Percentiles rank a stretch among this genome's conserved stretches.
phyloP scores from a whole-genome alignment of 2,888 invertebrate species.

The Monochamus alternatus region DNA sequence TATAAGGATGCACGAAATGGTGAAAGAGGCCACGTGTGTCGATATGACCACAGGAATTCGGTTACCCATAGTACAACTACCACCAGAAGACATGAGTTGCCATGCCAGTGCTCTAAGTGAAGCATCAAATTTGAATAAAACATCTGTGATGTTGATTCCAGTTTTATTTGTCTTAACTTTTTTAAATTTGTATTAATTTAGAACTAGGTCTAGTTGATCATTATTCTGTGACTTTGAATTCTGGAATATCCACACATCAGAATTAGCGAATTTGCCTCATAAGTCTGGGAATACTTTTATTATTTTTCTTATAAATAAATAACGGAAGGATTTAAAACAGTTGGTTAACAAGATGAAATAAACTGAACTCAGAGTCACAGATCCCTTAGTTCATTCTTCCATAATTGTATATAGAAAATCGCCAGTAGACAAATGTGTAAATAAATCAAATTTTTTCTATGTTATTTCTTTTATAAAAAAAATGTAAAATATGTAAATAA shows the following conservation, averaged over 20 bases:
- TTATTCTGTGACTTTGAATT: constrained; percentile 1
- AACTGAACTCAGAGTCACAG: not conserved
- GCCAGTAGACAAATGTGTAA: constrained; percentile 25
- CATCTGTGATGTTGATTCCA: constrained; percentile 50
- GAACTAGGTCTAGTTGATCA: constrained; percentile 31
- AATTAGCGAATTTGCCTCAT: no score
- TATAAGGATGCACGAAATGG: constrained; percentile 71
- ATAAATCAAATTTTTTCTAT: constrained; percentile 21
- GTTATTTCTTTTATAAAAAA: constrained; percentile 8
- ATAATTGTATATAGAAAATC: not conserved
- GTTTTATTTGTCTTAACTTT: constrained; percentile 34
- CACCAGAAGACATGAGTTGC: constrained; percentile 86
- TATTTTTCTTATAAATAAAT: no score
- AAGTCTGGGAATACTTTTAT: no score
- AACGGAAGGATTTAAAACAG: no score
- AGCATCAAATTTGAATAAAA: constrained; percentile 56
- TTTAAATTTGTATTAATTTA: constrained; percentile 30
- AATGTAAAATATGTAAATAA: constrained; percentile 54
- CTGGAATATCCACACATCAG: no score
- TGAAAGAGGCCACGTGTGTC: constrained; percentile 81
- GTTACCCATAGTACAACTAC: constrained; percentile 81
- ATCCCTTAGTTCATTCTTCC: not conserved
- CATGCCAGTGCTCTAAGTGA: constrained; percentile 88
- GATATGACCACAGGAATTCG: constrained; percentile 77
- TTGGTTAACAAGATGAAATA: not conserved